Base-by-base conservation (phyloP, 2,888 invertebrate species). In the Steinernema carpocapsae region DNA sequence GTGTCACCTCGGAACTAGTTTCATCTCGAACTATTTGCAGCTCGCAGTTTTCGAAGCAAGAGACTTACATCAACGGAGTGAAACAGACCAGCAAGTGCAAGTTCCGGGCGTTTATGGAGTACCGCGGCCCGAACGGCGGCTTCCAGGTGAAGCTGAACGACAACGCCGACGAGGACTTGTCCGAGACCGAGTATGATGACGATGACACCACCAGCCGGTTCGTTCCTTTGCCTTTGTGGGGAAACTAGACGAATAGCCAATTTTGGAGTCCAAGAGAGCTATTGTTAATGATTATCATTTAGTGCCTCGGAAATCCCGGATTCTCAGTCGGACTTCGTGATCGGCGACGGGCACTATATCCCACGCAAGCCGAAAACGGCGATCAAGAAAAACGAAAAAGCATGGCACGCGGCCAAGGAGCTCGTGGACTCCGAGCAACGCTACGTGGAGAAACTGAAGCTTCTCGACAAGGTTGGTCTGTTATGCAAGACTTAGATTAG, bases 371-470 rank as follows among this genome's bases (percentile, higher is more conserved):
- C 52, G 0, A 81, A 81, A 29, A 76, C 78, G 14, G 82, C 80
- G 19, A 78, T 79, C 52, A 84, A 83, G 71, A 73, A 83, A 42
- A 73, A 77, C 72, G 85, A 85, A 48, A 85, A 85, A 76, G 87
- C 87, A 19, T 87, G 88, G 81, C 88, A 88, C 78, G 90, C 91
- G n/a, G 91, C 91, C 6, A 89, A 90, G 73, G 92, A 92, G 83
- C 87, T 92, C 42, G 88, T 91, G 12, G 89, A 90, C 10, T 91
- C 91, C 0, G 92, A 92, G 84, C 88, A 90, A 76, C 90, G 91
- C 75, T 92, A 92, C 83, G 92, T 92, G 0, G 88, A 89, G 64
- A 89, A 91, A 79, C 87, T 92, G 51, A 90, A 90, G 73, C 88
- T 92, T 19, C 90, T 92, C 56, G 91, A 91, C 82, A 91, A 92